A percentile compares a stretch with the other conserved stretches of the same genome.
Evolutionary conservation across 2,888 invertebrate genomes (phyloP).

Genomic region (Pterostichus niger): DNA sequence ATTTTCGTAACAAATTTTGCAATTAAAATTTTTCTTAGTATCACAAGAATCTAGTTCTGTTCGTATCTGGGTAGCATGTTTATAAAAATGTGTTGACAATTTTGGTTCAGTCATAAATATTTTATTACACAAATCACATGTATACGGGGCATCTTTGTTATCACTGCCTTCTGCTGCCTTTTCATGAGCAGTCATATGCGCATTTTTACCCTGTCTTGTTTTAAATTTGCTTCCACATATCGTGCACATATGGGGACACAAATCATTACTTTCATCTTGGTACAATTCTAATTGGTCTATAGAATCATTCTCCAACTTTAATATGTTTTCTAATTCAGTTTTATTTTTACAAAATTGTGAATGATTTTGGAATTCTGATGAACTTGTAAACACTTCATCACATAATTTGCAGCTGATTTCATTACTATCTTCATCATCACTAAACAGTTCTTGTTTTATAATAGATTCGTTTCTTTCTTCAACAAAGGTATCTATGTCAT

Average conservation of each 20-base stretch:
- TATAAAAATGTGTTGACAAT: constrained; percentile 69
- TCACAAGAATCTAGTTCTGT: constrained; percentile 47
- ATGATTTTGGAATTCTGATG: constrained; percentile 32
- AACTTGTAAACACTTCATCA: constrained; percentile 10
- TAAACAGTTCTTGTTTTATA: constrained; percentile 55
- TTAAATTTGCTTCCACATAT: constrained; percentile 63
- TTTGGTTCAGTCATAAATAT: constrained; percentile 66
- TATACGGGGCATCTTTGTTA: constrained; percentile 4
- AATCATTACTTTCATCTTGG: constrained; percentile 51
- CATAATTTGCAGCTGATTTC: constrained; percentile 52
- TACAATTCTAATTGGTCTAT: constrained; percentile 47
- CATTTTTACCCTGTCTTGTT: constrained; percentile 56
- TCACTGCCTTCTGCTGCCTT: constrained; percentile 7
- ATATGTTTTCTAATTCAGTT: constrained; percentile 51
- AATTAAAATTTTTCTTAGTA: constrained; percentile 58
- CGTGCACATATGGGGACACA: constrained; percentile 59
- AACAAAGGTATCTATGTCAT: constrained; percentile 34
- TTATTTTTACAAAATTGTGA: constrained; percentile 55
- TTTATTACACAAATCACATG: constrained; percentile 69
- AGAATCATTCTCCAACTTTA: constrained; percentile 36
- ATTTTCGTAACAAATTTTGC: constrained; percentile 70
- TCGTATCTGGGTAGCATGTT: constrained; percentile 68
- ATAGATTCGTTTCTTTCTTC: constrained; percentile 38
- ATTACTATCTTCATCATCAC: constrained; percentile 40
- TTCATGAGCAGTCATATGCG: constrained; percentile 34